These are phyloP conservation scores for Gymnoscopelus microlampas DNA, from an alignment of 2,797 vertebrate species.

Conservation along the genomic window DNA sequence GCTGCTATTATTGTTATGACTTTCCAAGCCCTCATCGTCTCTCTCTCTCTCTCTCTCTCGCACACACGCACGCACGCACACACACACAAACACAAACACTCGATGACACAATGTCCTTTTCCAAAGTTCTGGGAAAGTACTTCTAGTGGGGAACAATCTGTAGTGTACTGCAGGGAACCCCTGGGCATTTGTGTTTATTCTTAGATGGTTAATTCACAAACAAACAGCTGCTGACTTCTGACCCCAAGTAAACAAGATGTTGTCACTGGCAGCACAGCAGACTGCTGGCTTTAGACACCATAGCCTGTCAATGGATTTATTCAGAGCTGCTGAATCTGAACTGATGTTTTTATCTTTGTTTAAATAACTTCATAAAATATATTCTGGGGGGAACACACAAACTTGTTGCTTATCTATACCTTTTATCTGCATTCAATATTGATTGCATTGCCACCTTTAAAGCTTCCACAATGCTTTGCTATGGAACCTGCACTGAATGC, in stretches of 20 bases:
- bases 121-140: slow-evolving; percentile 16
- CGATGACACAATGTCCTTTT: slow-evolving; percentile 6
- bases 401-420: neutral
- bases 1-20: slow-evolving; percentile 70
- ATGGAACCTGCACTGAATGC: too few species aligned
- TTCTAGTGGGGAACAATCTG: neutral
- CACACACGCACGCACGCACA: slow-evolving; percentile 19
- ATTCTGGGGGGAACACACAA: neutral
- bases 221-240: slow-evolving; percentile 30
- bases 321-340: neutral
- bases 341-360: neutral
- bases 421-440: slow-evolving; percentile 2
- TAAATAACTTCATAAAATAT: neutral
- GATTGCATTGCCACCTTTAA: slow-evolving; percentile 8
- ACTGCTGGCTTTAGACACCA: slow-evolving; percentile 10
- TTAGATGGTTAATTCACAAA: slow-evolving; percentile 49
- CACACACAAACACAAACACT: neutral
- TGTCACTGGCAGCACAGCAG: slow-evolving; percentile 13
- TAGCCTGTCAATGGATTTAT: slow-evolving; percentile 29
- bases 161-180: slow-evolving; percentile 25
- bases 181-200: slow-evolving; percentile 28
- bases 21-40: slow-evolving; percentile 9
- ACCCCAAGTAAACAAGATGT: neutral
- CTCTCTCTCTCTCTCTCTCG: slow-evolving; percentile 7
- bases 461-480: neutral